A percentile compares a stretch with the other conserved stretches of the same genome.
phyloP scores from a whole-genome alignment of 37 sponge, comb jelly and placozoan species.

The Bolinopsis microptera region DNA sequence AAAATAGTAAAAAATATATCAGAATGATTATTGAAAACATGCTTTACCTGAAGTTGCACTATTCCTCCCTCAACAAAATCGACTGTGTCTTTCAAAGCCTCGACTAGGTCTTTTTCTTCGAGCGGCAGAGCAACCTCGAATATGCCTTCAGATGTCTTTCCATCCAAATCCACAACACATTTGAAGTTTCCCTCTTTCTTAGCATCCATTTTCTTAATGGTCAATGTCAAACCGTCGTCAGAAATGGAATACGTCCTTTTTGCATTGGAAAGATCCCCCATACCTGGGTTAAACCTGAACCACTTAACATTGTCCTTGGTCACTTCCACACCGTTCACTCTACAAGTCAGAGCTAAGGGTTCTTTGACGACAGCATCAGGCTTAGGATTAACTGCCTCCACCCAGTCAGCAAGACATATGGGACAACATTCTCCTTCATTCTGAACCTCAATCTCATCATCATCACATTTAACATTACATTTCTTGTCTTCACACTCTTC shows the following conservation, averaged over 20 bases:
- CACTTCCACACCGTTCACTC: conserved; percentile 1
- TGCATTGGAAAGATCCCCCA: neutral
- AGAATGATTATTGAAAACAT: too few species aligned
- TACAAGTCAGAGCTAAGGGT: conserved; percentile 5
- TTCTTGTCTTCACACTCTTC: conserved; percentile 6
- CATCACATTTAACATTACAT: neutral
- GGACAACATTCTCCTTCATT: conserved; percentile 47
- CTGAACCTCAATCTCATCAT: conserved; percentile 56
- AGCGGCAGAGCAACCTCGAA: conserved; percentile 20
- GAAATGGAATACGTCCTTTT: conserved; percentile 6
- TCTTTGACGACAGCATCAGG: neutral
- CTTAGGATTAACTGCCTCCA: conserved; percentile 51
- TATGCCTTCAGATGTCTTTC: neutral
- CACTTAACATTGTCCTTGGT: neutral
- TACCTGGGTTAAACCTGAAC: neutral
- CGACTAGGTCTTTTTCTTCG: conserved; percentile 3
- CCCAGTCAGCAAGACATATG: conserved; percentile 26
- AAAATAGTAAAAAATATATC: too few species aligned
- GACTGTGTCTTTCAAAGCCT: neutral
- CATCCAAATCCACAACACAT: neutral
- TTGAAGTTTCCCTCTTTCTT: neutral
- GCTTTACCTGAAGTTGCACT: too few species aligned
- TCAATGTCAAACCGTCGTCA: conserved; percentile 18
- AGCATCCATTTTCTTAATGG: conserved; percentile 47
- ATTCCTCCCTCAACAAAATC: neutral